Conservation (phyloP, 1,140 invertebrate genomes). For the Papilio helenus region DNA sequence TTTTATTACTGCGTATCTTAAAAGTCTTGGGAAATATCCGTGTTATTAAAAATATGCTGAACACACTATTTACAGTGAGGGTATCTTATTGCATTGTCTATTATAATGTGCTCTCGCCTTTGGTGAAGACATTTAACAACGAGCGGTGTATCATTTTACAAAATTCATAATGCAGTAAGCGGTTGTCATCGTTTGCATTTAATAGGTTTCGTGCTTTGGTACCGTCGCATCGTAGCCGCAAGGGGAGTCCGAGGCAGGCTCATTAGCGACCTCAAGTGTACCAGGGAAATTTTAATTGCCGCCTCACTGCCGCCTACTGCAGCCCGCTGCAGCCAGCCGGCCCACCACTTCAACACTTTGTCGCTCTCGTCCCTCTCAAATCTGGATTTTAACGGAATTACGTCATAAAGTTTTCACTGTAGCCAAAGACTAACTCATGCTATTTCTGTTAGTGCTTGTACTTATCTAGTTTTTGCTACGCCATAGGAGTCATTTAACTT, state of each 20-base stretch:
- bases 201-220: constrained; percentile 64
- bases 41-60: neutral
- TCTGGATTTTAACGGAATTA: neutral
- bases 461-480: neutral
- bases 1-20: neutral
- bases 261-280: constrained; percentile 70
- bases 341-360: constrained; percentile 4
- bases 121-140: neutral
- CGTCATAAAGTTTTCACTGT: neutral
- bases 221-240: constrained; percentile 49
- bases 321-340: neutral
- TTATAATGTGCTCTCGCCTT: neutral
- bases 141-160: neutral
- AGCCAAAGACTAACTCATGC: neutral
- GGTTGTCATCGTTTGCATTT: constrained; percentile 58
- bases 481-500: neutral
- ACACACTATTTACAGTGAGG: neutral
- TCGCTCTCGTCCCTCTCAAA: constrained; percentile 4
- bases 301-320: constrained; percentile 39
- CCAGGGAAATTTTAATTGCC: constrained; percentile 70
- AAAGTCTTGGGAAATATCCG: neutral
- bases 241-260: constrained; percentile 53
- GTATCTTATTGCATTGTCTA: neutral
- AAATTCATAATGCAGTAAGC: constrained; percentile 54
- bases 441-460: neutral